phyloP scores from a whole-genome alignment of 2,797 vertebrate genomes.

The Perodicticus potto region DNA sequence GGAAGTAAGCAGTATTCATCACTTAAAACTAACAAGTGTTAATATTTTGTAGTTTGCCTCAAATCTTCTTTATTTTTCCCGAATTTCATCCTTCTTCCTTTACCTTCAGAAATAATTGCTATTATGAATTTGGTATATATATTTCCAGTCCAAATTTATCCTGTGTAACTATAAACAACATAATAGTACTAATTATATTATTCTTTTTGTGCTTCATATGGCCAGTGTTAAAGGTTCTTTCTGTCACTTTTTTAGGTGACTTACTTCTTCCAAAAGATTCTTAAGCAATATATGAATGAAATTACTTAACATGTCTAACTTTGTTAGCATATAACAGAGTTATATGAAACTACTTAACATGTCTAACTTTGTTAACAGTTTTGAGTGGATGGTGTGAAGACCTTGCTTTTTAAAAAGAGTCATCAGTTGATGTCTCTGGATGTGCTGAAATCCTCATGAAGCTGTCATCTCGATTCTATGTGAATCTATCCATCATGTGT shows the following conservation, averaged over 20 bases:
- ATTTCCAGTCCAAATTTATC: not conserved
- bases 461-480: not conserved
- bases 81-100: not conserved
- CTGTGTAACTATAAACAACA: not conserved
- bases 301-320: not conserved
- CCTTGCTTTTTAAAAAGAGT: not conserved
- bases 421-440: not conserved
- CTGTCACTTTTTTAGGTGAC: not conserved
- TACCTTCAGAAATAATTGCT: not conserved
- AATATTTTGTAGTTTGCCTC: conserved; percentile 36
- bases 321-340: not conserved
- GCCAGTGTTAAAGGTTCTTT: not conserved
- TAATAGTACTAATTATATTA: not conserved
- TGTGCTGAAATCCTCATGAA: not conserved
- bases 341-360: not conserved
- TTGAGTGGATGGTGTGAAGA: not conserved
- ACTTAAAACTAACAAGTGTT: not conserved
- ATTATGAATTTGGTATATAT: not conserved
- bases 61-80: not conserved
- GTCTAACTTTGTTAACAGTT: conserved; percentile 18
- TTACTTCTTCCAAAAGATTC: not conserved
- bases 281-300: not conserved
- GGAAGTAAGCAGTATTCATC: not conserved
- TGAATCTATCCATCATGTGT: not conserved
- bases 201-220: conserved; percentile 24